Base-by-base conservation (phyloP, 2,888 invertebrate genomes). In the Thysanoteuthis rhombus region DNA sequence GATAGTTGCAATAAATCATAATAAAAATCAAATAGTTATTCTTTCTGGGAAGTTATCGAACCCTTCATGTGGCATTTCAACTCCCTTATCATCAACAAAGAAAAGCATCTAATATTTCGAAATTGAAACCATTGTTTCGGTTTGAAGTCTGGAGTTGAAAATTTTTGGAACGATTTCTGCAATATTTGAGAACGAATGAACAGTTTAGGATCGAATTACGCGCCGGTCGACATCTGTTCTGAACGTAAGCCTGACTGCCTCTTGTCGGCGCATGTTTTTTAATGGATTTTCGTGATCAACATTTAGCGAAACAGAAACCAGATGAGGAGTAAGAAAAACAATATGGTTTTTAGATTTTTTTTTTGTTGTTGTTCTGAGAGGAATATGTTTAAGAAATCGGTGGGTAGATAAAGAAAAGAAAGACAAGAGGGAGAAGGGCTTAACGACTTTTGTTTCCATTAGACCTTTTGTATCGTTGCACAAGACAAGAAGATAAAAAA, bases 251-350 rank as follows among this genome's bases (percentile, higher is more conserved):
- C 75, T 16, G n/a, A 36, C 12, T 16, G 75, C 36, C 36, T 75
- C 36, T 75, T 75, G 75, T 75, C 75, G 75, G 75, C 75, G 75
- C n/a, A 75, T 75, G 75, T 75, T 75, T 75, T n/a, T 75, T 75
- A 75, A 75, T 75, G 75, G 75, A 75, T 75, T 75, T 75, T 75
- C n/a, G 75, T 75, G 75, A 75, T 75, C 75, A 75, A 75, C 75
- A 75, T 75, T 75, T 75, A 75, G n/a, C n/a, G 36, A 75, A 75
- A 75, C 75, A 75, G 75, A 75, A 75, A 75, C 75, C 75, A 75
- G 75, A 75, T 75, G 75, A 75, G n/a, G 75, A 75, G 75, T 75
- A 36, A n/a, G 75, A 75, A 75, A 75, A 75, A 75, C 75, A 75
- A 75, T n/a, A n/a, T 16, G 12, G 10, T n/a, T n/a, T 75, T n/a